phyloP scores from a whole-genome alignment of 2,888 invertebrate genomes.

The Phyto melanocephala region DNA sequence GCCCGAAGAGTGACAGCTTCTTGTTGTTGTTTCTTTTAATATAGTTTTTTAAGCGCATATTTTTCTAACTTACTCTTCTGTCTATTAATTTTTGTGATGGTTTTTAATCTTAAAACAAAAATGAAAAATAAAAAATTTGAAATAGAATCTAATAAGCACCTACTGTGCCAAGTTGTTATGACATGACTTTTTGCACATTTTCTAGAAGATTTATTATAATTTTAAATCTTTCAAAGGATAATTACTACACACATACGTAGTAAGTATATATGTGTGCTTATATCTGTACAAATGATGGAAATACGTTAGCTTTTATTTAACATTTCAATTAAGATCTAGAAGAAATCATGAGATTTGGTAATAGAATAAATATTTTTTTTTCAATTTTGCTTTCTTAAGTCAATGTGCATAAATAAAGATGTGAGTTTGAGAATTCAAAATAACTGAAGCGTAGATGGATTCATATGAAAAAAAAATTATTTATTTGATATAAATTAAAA shows the following conservation, averaged over 20 bases:
- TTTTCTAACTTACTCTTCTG: not conserved
- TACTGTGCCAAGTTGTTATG: conserved; percentile 52
- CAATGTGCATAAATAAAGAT: too few relatives aligned
- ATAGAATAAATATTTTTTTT: not conserved
- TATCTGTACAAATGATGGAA: conserved; percentile 25
- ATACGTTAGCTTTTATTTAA: conserved; percentile 45
- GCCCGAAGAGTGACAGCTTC: conserved; percentile 58
- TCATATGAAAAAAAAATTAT: too few relatives aligned
- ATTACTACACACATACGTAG: conserved; percentile 29
- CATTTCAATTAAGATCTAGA: conserved; percentile 56
- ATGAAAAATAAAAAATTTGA: not conserved
- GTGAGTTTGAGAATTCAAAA: too few relatives aligned
- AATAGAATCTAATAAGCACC: conserved; percentile 52
- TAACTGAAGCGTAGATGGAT: too few relatives aligned
- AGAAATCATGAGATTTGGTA: not conserved
- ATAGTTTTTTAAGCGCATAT: conserved; percentile 52
- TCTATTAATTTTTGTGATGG: conserved; percentile 31
- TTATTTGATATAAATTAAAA: too few relatives aligned
- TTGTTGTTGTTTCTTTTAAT: conserved; percentile 51
- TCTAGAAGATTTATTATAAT: conserved; percentile 56
- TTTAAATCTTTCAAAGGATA: conserved; percentile 62
- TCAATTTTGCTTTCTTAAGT: not conserved
- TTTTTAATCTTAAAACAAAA: not conserved
- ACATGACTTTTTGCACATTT: conserved; percentile 52
- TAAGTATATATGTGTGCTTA: not conserved